Base-by-base conservation (phyloP, 2,113 vertebrate genomes). In the Apteryx owenii region DNA sequence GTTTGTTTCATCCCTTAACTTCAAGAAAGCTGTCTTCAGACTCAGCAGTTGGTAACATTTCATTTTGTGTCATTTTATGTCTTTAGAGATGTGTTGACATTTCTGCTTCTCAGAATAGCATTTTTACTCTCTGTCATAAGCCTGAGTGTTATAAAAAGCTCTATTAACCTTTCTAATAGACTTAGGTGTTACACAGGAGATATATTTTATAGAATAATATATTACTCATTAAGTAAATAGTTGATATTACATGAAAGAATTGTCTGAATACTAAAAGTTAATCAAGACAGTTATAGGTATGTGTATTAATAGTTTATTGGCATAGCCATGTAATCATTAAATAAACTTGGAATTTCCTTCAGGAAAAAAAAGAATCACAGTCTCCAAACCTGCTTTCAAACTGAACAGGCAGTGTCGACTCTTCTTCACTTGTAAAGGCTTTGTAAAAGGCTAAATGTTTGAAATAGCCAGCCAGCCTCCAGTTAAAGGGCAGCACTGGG, bases 21-120 rank as follows among this genome's bases (percentile, higher is more conserved):
- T 97, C 72, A 89, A 93, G 95, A 68, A 80, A 77, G 50, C 20
- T 92, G 83, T 88, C 64, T 92, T 95, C 75, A 72, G 58, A 66
- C 85, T 94, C 94, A 95, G 93, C 96, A 98, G 96, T 97, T 97
- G 97, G 93, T 98, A 98, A 92, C 97, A 97, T 98, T 98, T 98
- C 93, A 97, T 97, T 96, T 96, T 95, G 90, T 98, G 89, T 98
- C 95, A 96, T 97, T 96, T 97, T 93, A 82, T 97, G 89, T 98
- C 97, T 97, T 97, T 89, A 95, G 98, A 98, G 97, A 95, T 96
- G 82, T 93, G 92, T 95, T 98, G 98, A 96, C 97, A 98, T 98
- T 98, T 98, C 97, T 97, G 76, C 76, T 80, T 98, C 93, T 94
- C 89, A 92, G 93, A 96, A 70, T 73, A 97, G 91, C 94, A 87